Conservation (phyloP, 2,888 invertebrate genomes). For the Brenthis daphne region DNA sequence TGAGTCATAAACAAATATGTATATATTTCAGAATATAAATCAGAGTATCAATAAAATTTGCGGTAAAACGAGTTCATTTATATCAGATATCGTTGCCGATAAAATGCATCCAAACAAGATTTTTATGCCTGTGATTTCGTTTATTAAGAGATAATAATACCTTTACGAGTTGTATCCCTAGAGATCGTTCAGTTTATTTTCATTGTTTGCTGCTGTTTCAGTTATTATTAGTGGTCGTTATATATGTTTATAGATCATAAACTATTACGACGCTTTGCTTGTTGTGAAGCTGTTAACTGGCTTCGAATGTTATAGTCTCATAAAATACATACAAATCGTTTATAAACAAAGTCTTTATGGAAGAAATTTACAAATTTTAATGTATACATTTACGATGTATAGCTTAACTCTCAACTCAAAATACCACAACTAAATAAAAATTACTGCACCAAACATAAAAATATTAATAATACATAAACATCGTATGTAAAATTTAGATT, state of each 20-base stretch:
- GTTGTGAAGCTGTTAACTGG: conserved; percentile 75
- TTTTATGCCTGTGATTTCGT: conserved; percentile 71
- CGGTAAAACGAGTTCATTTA: conserved; percentile 63
- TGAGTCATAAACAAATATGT: conserved; percentile 24
- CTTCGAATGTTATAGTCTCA: conserved; percentile 67
- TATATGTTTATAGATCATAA: conserved; percentile 79
- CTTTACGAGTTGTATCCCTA: conserved; percentile 72
- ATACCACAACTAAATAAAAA: background rate
- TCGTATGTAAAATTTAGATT: background rate
- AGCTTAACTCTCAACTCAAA: background rate
- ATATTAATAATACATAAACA: background rate
- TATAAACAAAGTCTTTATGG: conserved; percentile 55
- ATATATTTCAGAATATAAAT: conserved; percentile 26
- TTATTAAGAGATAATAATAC: conserved; percentile 81
- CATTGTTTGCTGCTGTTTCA: conserved; percentile 78
- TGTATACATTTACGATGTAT: background rate
- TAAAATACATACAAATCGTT: conserved; percentile 74
- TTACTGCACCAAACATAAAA: no score
- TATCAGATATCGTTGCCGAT: conserved; percentile 58
- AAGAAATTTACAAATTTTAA: conserved; percentile 8
- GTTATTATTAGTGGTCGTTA: conserved; percentile 80
- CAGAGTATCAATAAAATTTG: conserved; percentile 48
- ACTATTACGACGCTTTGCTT: conserved; percentile 72
- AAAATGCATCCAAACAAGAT: conserved; percentile 69
- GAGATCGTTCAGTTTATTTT: conserved; percentile 71